A percentile compares a stretch with the other conserved stretches of the same genome.
These are phyloP conservation scores for Gymnarchus niloticus DNA, from an alignment of 2,113 vertebrate species.

Conservation along the genomic window DNA sequence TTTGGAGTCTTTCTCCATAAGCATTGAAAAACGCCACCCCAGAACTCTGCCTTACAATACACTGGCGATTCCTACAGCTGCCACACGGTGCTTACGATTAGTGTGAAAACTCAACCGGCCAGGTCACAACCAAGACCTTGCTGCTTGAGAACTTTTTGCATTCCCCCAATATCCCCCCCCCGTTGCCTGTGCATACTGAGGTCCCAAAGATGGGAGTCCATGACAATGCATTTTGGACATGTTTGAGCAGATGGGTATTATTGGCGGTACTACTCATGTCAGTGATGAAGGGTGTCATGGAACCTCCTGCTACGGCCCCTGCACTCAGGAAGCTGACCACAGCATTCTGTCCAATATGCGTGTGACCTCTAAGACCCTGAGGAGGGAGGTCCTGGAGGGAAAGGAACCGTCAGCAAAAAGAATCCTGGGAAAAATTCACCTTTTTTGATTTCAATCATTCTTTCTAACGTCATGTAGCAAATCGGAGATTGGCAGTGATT, in stretches of 20 bases:
- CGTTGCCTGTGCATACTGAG: background rate
- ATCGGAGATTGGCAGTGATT: too few species aligned
- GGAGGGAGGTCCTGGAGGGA: background rate
- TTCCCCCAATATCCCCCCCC: background rate
- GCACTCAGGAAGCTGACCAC: background rate
- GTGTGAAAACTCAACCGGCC: background rate
- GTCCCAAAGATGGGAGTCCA: background rate
- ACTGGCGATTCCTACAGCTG: too few species aligned
- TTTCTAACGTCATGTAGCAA: too few species aligned
- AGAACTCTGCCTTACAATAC: background rate
- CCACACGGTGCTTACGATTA: background rate
- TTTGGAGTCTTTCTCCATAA: background rate
- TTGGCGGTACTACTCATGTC: background rate
- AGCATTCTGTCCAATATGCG: background rate
- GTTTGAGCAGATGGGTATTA: background rate
- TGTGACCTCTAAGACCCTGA: background rate
- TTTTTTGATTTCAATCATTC: too few species aligned
- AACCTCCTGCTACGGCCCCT: background rate
- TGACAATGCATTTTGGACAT: background rate
- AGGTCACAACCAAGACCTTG: background rate
- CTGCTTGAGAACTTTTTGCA: background rate
- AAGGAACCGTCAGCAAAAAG: background rate
- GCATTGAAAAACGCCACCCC: background rate
- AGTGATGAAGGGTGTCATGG: background rate
- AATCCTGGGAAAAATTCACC: too few species aligned